Conservation (phyloP, 2,797 vertebrate genomes). For the Masticophis lateralis region DNA sequence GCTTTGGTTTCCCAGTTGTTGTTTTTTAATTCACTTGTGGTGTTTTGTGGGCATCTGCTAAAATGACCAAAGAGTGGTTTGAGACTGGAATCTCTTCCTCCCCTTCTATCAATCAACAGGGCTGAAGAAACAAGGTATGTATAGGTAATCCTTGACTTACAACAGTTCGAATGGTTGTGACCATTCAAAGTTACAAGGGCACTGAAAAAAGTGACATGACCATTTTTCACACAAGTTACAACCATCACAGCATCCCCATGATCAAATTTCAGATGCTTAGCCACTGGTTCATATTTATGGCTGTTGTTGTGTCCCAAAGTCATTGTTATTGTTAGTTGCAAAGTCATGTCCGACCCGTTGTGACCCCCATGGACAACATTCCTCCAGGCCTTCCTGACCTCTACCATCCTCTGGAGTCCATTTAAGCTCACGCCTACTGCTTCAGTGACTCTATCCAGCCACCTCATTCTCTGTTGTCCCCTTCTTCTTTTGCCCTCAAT, state of each 20-base stretch:
- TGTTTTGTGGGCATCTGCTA: background rate
- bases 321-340: background rate
- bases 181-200: background rate
- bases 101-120: background rate
- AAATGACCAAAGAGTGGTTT: background rate
- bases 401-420: too few relatives aligned
- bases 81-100: background rate
- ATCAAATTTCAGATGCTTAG: background rate
- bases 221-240: background rate
- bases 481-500: too few relatives aligned
- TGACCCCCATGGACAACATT: too few relatives aligned
- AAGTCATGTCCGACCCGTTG: too few relatives aligned
- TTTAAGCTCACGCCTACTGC: too few relatives aligned
- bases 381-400: too few relatives aligned
- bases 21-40: background rate
- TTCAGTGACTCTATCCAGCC: too few relatives aligned
- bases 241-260: background rate
- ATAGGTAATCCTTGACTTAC: background rate
- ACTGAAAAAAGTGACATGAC: background rate
- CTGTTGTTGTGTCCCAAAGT: background rate
- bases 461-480: too few relatives aligned
- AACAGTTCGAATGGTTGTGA: background rate
- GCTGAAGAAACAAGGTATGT: background rate
- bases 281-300: background rate
- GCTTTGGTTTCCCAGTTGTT: background rate